Conservation (phyloP, 2,888 invertebrate genomes). For the Lasius fuliginosus region DNA sequence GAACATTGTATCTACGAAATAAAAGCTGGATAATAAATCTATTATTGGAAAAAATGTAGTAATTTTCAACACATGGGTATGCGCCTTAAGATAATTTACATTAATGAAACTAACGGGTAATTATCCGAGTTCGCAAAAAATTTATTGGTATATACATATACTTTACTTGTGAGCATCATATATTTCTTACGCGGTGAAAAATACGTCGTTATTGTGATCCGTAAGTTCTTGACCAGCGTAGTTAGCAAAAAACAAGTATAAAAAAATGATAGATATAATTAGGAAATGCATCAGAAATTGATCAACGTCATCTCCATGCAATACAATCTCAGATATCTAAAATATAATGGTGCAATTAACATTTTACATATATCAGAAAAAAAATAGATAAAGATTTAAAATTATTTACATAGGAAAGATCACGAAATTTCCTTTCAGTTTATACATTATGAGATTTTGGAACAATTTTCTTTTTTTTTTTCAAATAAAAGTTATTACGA, state of each 20-base stretch:
- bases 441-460: too few species aligned
- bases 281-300: neutral
- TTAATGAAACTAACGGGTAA: neutral
- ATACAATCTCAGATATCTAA: neutral
- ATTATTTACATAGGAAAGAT: too few species aligned
- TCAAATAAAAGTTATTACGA: too few species aligned
- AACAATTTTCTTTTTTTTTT: too few species aligned
- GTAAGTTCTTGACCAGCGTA: neutral
- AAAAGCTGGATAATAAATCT: neutral
- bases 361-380: neutral
- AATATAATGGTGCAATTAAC: neutral
- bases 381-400: too few species aligned
- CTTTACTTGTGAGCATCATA: neutral
- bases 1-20: conserved; percentile 1
- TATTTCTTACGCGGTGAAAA: neutral
- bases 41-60: neutral
- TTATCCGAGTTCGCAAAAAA: neutral
- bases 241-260: neutral
- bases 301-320: neutral
- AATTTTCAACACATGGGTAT: neutral
- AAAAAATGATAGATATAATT: too few species aligned
- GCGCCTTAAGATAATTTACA: neutral
- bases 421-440: too few species aligned
- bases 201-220: neutral
- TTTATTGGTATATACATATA: neutral